Conservation (phyloP, 2,888 invertebrate genomes). For the Acanthosepion esculentum region DNA sequence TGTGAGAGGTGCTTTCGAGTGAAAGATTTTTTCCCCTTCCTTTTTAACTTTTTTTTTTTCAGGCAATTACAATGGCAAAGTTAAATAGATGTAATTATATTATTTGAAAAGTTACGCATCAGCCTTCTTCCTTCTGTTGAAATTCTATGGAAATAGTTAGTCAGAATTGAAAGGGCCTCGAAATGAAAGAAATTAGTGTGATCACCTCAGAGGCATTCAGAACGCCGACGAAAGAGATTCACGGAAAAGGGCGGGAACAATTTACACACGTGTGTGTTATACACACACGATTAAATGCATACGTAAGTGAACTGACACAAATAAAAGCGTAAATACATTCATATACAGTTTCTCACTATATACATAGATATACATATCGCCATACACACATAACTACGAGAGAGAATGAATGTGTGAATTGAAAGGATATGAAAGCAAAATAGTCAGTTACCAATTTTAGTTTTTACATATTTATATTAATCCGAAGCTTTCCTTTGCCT, state of each 20-base stretch:
- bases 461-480: too few relatives aligned
- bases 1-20: neutral
- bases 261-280: neutral
- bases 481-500: too few relatives aligned
- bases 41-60: neutral
- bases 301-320: neutral
- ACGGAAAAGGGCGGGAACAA: neutral
- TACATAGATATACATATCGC: too few relatives aligned
- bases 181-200: neutral
- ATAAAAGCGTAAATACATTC: too few relatives aligned
- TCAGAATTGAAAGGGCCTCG: neutral
- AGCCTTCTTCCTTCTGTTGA: neutral
- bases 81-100: slow-evolving; percentile 33
- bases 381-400: too few relatives aligned
- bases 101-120: slow-evolving; percentile 1
- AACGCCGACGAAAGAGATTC: neutral
- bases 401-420: too few relatives aligned
- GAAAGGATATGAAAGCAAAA: too few relatives aligned
- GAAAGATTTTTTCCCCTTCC: neutral
- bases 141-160: too few relatives aligned
- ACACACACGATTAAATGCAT: neutral
- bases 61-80: slow-evolving; percentile 7
- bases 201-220: slow-evolving; percentile 2
- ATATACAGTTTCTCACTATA: too few relatives aligned
- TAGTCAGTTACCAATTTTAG: too few relatives aligned